These are phyloP conservation scores for Trematomus bernacchii DNA, from an alignment of 2,797 vertebrate genomes.

Conservation along the genomic window DNA sequence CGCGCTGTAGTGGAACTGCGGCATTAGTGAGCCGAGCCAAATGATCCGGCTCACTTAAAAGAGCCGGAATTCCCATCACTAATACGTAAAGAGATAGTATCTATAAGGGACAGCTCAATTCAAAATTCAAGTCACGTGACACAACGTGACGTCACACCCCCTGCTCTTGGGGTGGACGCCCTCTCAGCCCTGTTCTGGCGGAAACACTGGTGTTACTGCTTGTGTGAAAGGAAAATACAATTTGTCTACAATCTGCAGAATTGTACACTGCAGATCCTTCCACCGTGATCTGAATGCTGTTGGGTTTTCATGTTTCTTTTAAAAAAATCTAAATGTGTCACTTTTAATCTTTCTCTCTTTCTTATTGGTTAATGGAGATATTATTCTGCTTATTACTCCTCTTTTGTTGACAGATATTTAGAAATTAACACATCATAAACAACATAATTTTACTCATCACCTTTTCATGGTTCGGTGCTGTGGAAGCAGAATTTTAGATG, in stretches of 20 bases:
- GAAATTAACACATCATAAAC: slow-evolving; percentile 38
- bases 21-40: too few species aligned
- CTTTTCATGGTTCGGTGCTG: slow-evolving; percentile 16
- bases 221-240: neutral
- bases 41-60: too few species aligned
- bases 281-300: neutral
- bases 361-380: neutral
- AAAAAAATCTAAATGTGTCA: neutral
- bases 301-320: neutral
- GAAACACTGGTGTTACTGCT: slow-evolving; percentile 22
- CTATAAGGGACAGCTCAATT: too few species aligned
- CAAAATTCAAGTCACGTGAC: too few species aligned
- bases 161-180: too few species aligned
- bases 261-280: neutral
- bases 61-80: too few species aligned
- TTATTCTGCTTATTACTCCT: slow-evolving; percentile 32
- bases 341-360: neutral
- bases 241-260: slow-evolving; percentile 4
- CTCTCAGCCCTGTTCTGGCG: too few species aligned
- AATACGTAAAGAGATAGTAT: too few species aligned
- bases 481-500: neutral
- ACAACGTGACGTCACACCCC: too few species aligned
- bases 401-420: slow-evolving; percentile 17
- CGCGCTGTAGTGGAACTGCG: too few species aligned
- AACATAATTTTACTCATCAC: slow-evolving; percentile 41